Evolutionary conservation across 2,888 invertebrate species (phyloP).

Genomic region (Phorcus lineatus): DNA sequence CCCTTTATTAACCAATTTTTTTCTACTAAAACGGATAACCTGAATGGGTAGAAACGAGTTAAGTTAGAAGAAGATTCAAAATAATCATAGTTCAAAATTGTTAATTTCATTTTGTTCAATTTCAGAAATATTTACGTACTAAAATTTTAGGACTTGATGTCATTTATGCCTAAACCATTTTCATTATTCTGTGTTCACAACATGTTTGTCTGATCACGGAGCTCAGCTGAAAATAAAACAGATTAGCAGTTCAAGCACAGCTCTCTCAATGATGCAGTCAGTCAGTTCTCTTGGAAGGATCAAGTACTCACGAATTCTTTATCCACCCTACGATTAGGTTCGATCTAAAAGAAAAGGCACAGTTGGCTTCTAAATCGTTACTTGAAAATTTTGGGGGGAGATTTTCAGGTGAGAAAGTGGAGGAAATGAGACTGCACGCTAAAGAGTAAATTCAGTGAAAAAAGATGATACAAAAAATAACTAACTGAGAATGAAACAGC

Average conservation of each 20-base stretch:
- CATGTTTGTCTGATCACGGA: background rate
- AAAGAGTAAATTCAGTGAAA: background rate
- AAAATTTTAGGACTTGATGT: too few species aligned
- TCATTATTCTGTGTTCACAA: too few species aligned
- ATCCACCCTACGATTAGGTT: constrained; percentile 88
- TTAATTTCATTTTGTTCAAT: too few species aligned
- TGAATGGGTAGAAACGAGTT: too few species aligned
- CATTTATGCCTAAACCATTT: too few species aligned
- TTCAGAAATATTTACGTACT: too few species aligned
- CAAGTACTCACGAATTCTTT: constrained; percentile 85
- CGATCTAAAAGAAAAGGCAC: constrained; percentile 80
- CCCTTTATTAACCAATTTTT: too few species aligned
- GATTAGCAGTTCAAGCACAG: background rate
- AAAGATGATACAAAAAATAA: background rate
- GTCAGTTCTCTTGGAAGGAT: background rate
- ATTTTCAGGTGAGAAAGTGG: background rate
- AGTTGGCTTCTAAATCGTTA: background rate
- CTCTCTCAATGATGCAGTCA: background rate
- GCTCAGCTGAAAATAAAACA: background rate
- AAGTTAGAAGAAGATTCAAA: too few species aligned
- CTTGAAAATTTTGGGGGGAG: background rate
- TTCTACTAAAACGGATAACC: too few species aligned
- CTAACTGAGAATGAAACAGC: background rate
- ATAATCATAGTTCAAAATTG: too few species aligned
- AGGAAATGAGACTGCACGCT: constrained; percentile 54